Evolutionary conservation across 1,140 invertebrate genomes (phyloP).

Genomic region (Phenacoccus solenopsis): DNA sequence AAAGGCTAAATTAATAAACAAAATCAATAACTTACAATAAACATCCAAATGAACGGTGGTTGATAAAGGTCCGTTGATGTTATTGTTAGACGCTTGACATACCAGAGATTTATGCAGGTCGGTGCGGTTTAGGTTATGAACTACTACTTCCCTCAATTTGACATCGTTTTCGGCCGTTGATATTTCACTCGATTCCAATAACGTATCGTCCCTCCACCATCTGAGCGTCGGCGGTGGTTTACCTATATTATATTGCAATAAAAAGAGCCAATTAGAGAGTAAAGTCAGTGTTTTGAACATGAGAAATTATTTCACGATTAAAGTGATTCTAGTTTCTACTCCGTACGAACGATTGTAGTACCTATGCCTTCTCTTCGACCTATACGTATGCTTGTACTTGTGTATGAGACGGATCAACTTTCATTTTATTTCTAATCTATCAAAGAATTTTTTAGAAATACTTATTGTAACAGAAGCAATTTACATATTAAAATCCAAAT

Average conservation of each 20-base stretch:
- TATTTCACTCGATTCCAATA: conserved; percentile 47
- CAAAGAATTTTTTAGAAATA: too few species aligned
- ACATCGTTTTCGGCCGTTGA: conserved; percentile 32
- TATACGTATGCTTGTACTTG: too few species aligned
- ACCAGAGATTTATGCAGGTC: conserved; percentile 67
- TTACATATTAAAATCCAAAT: too few species aligned
- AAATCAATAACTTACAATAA: conserved; percentile 47
- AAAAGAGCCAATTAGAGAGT: too few species aligned
- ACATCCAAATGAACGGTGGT: conserved; percentile 48
- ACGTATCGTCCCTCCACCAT: conserved; percentile 66
- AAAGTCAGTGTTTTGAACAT: too few species aligned
- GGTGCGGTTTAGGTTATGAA: conserved; percentile 44
- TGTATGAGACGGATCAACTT: too few species aligned
- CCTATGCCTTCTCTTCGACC: too few species aligned
- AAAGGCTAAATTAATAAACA: background rate
- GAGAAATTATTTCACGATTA: too few species aligned
- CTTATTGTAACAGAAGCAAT: too few species aligned
- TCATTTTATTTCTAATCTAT: too few species aligned
- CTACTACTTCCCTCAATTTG: conserved; percentile 40
- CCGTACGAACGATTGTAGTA: too few species aligned
- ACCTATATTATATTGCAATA: conserved; percentile 51
- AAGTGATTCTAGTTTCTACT: too few species aligned
- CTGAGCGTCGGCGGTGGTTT: conserved; percentile 65
- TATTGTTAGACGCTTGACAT: conserved; percentile 71
- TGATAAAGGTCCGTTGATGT: conserved; percentile 48